Conservation (phyloP, 2,888 invertebrate genomes). For the Polia nebulosa region DNA sequence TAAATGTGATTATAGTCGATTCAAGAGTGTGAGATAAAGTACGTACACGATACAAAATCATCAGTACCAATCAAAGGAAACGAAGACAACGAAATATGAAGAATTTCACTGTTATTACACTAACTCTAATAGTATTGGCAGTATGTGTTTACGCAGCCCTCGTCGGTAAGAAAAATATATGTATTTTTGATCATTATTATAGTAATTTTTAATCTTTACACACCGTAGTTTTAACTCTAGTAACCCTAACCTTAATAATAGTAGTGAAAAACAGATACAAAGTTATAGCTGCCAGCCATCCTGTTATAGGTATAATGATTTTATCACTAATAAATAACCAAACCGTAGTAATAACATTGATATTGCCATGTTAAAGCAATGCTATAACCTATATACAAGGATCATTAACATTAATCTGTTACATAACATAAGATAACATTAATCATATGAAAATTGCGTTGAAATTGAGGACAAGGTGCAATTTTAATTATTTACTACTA, state of each 20-base stretch:
- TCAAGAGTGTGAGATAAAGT: neutral
- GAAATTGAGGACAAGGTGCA: slow-evolving; percentile 22
- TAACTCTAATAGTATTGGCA: slow-evolving; percentile 58
- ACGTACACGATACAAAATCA: neutral
- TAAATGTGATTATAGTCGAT: slow-evolving; percentile 37
- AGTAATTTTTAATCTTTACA: neutral
- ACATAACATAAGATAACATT: neutral
- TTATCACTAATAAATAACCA: neutral
- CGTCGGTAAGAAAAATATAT: slow-evolving; percentile 61
- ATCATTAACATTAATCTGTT: slow-evolving; percentile 10
- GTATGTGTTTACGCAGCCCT: slow-evolving; percentile 61
- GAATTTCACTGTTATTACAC: slow-evolving; percentile 57
- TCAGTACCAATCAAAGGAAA: neutral
- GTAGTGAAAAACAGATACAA: neutral
- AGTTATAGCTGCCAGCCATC: too few species aligned
- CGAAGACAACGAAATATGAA: slow-evolving; percentile 55
- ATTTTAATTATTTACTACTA: too few species aligned
- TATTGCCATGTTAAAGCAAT: neutral
- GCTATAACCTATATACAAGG: neutral
- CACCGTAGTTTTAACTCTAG: neutral
- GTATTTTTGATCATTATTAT: too few species aligned
- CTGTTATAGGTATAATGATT: slow-evolving; percentile 12
- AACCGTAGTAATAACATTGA: slow-evolving; percentile 8
- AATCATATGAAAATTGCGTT: neutral
- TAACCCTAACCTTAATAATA: neutral